phyloP scores from a whole-genome alignment of 2,888 invertebrate species.

The Cephus sareptanus region DNA sequence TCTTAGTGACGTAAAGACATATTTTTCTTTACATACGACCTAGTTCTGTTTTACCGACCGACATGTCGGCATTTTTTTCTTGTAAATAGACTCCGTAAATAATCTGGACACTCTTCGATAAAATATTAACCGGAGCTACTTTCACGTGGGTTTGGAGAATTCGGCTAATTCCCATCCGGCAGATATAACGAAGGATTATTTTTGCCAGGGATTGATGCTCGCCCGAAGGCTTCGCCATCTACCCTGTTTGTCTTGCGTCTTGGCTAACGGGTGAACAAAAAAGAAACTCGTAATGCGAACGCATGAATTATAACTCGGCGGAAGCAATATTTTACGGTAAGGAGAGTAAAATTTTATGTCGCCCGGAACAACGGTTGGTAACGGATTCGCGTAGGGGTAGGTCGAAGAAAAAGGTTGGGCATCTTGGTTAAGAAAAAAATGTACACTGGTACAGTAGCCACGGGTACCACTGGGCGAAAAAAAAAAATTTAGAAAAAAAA shows the following conservation, averaged over 20 bases:
- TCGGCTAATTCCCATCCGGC: background rate
- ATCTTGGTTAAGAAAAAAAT: background rate
- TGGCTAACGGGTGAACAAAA: conserved; percentile 4
- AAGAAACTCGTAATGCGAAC: conserved; percentile 13
- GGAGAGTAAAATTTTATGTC: background rate
- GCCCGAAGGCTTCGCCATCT: conserved; percentile 23
- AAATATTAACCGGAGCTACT: background rate
- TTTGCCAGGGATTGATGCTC: conserved; percentile 30
- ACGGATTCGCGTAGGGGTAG: background rate
- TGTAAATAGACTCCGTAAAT: background rate
- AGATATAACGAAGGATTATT: conserved; percentile 17
- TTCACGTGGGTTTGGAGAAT: background rate
- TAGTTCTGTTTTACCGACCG: background rate
- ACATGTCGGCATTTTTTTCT: background rate
- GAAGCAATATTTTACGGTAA: background rate
- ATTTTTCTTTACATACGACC: background rate
- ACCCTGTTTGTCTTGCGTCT: conserved; percentile 13
- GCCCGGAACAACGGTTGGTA: background rate
- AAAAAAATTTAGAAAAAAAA: background rate
- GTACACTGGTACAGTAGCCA: background rate
- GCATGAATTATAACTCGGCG: conserved; percentile 12
- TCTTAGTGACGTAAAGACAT: background rate
- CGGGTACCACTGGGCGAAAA: too few species aligned
- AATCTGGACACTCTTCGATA: too few species aligned
- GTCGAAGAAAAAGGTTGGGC: background rate